phyloP scores from a whole-genome alignment of 2,113 vertebrate genomes.

The Eleginops maclovinus region DNA sequence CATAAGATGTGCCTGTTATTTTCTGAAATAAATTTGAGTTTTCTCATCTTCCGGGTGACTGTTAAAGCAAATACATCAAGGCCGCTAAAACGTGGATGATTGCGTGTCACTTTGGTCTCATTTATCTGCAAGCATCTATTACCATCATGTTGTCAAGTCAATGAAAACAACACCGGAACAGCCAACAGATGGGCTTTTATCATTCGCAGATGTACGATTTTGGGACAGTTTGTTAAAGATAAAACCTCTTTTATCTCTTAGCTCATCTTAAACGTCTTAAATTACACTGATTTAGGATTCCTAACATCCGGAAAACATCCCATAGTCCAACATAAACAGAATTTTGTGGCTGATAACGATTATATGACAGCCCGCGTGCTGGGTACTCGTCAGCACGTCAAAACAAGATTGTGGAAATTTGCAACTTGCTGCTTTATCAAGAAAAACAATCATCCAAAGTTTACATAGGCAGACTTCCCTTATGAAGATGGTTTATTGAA shows the following conservation, averaged over 20 bases:
- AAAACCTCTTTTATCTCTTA: constrained; percentile 27
- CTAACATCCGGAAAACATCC: constrained; percentile 25
- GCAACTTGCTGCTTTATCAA: constrained; percentile 52
- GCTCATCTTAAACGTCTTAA: constrained; percentile 21
- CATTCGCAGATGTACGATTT: constrained; percentile 54
- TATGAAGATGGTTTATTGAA: constrained; percentile 71
- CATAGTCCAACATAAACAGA: constrained; percentile 24
- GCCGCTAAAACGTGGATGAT: constrained; percentile 73
- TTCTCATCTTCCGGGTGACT: constrained; percentile 67
- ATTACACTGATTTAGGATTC: constrained; percentile 34
- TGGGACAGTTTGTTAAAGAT: constrained; percentile 42
- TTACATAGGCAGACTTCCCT: constrained; percentile 63
- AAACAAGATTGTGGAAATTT: constrained; percentile 55
- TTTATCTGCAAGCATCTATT: constrained; percentile 73
- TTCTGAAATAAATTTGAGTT: constrained; percentile 72
- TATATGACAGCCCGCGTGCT: constrained; percentile 8
- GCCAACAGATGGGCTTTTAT: constrained; percentile 67
- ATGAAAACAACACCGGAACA: constrained; percentile 49
- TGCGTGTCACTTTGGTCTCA: constrained; percentile 72
- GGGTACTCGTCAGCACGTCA: constrained; percentile 19
- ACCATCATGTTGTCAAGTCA: constrained; percentile 64
- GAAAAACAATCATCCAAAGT: constrained; percentile 55
- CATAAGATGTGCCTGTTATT: constrained; percentile 73
- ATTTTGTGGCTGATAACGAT: constrained; percentile 36
- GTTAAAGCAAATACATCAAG: constrained; percentile 72